Conservation (phyloP, 2,113 vertebrate species). For the Phalacrocorax brasilianus region DNA sequence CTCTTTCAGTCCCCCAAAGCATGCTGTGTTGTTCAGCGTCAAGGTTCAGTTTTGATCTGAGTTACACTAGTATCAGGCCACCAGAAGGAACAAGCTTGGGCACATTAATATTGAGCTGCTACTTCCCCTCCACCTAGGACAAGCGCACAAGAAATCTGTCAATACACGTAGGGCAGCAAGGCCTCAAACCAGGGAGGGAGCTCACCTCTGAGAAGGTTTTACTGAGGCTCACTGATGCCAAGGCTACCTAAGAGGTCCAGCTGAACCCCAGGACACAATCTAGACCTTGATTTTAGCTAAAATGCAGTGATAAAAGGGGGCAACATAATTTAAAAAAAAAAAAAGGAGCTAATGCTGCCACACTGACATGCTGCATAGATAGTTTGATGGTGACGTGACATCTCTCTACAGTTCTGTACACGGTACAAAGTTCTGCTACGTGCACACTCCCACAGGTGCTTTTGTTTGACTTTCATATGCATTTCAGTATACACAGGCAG, state of each 20-base stretch:
- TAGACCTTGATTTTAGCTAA: not conserved
- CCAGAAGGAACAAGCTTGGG: not conserved
- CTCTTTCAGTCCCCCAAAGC: not conserved
- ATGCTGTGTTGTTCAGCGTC: not conserved
- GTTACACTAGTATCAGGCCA: not conserved
- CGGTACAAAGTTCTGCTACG: not conserved
- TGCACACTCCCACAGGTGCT: not conserved
- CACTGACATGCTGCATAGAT: not conserved
- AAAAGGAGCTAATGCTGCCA: not conserved
- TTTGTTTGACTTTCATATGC: not conserved
- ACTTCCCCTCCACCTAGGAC: not conserved
- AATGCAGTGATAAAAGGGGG: not conserved
- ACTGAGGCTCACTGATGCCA: not conserved
- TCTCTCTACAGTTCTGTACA: not conserved
- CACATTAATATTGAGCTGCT: not conserved
- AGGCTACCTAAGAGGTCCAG: not conserved
- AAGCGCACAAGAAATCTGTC: not conserved
- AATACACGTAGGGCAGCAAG: rapidly evolving
- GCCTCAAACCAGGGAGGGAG: not conserved
- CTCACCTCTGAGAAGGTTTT: not conserved
- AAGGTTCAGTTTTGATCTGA: not conserved
- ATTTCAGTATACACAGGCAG: not conserved
- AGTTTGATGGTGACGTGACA: not conserved
- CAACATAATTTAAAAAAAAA: not conserved
- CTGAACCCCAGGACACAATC: not conserved